Base-by-base conservation (phyloP, 1,140 invertebrate genomes). In the Sycobia sp. region DNA sequence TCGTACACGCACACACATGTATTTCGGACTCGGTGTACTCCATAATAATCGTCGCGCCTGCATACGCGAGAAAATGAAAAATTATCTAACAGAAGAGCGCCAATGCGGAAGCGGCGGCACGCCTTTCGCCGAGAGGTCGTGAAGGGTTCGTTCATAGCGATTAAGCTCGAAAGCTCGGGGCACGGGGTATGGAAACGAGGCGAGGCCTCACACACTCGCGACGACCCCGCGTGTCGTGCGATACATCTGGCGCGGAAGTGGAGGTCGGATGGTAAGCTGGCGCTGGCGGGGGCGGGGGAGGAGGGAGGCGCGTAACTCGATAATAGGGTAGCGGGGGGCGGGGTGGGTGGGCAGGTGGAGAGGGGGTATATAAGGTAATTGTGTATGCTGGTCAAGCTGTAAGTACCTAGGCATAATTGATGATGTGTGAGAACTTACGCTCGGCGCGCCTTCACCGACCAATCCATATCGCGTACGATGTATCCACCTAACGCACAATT, bases 391-490 rank as follows among this genome's bases (percentile, higher is more conserved):
- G 65, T 54, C 62, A 50, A 68, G 69, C 65, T 63, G 66, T 34
- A 53, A 38, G 57, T 53, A 70, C 67, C 68, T 67, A 70, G 63
- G 68, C 68, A 69, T 71, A 71, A 68, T 69, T 68, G 66, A 69
- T 69, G 70, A 70, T 65, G 29, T n/a, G 4, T 67, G 68, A 72
- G 62, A 67, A 81, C 80, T 82, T 80, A 82, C 80, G 79, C 77
- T 79, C 76, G 71, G 62, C 78, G 78, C 72, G 77, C 74, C 71
- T 80, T 82, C 66, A 78, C 69, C 70, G 80, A 68, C 78, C 79
- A 82, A 78, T 82, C 80, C 78, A 80, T 80, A 80, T 78, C 74
- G 71, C 74, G 73, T 66, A 71, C 71, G 69, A 77, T 74, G 76
- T 78, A 76, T 76, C 72, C 76, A 74, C 73, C 65, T 65, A 72